phyloP scores from a whole-genome alignment of 1,140 invertebrate species.

The Octopus sinensis region DNA sequence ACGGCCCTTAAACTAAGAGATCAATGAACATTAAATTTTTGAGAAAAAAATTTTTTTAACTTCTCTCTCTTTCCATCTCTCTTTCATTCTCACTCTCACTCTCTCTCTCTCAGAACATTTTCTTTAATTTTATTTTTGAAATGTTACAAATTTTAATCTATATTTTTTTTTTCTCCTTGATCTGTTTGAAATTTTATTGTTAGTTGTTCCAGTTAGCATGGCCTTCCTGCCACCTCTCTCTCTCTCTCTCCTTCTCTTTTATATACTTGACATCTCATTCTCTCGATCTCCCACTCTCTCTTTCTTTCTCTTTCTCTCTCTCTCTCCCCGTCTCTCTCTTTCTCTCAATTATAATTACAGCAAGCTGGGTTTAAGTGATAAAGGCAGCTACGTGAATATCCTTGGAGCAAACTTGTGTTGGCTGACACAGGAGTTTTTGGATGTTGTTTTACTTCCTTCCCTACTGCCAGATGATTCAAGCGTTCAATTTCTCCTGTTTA shows the following conservation, averaged over 20 bases:
- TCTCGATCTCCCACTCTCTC: background rate
- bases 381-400: too few species aligned
- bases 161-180: constrained; percentile 6
- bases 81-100: background rate
- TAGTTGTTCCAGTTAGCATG: background rate
- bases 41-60: constrained; percentile 18
- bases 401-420: too few species aligned
- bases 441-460: too few species aligned
- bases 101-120: background rate
- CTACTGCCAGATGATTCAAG: too few species aligned
- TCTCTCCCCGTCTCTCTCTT: constrained; percentile 16
- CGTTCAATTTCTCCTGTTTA: too few species aligned
- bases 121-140: background rate
- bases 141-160: background rate
- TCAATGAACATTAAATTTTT: constrained; percentile 20
- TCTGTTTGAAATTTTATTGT: background rate
- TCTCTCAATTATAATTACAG: constrained; percentile 19
- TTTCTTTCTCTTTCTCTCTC: background rate
- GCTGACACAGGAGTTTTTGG: too few species aligned
- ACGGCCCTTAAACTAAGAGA: constrained; percentile 38
- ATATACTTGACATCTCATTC: background rate
- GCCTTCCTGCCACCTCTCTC: background rate
- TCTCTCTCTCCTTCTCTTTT: background rate
- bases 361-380: too few species aligned
- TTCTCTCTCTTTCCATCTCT: constrained; percentile 9